Evolutionary conservation across 2,113 vertebrate genomes (phyloP).

Genomic region (human): GRCh38 chr13:74979501-74980000

Average conservation of each 20-base stretch:
- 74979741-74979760: not conserved
- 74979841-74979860: constrained; percentile 12
- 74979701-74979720: not conserved
- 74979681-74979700: not conserved
- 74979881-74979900: not conserved
- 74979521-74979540: not conserved
- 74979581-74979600: not conserved
- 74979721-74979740: not conserved
- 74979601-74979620: not conserved
- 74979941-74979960: not conserved
- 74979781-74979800: not conserved
- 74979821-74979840: not conserved
- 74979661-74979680: constrained; percentile 1
- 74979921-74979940: not conserved
- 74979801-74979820: not conserved
- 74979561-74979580: not conserved
- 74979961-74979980: too few relatives aligned
- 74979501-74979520: not conserved
- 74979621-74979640: constrained; percentile 5
- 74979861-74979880: not conserved
- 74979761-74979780: not conserved
- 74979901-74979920: constrained; percentile 21
- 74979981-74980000: not conserved
- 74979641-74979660: constrained; percentile 16
- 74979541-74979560: not conserved